A percentile compares a stretch with the other conserved stretches of the same genome.
phyloP scores from a whole-genome alignment of 1,140 invertebrate species.

The Panulirus ornatus region DNA sequence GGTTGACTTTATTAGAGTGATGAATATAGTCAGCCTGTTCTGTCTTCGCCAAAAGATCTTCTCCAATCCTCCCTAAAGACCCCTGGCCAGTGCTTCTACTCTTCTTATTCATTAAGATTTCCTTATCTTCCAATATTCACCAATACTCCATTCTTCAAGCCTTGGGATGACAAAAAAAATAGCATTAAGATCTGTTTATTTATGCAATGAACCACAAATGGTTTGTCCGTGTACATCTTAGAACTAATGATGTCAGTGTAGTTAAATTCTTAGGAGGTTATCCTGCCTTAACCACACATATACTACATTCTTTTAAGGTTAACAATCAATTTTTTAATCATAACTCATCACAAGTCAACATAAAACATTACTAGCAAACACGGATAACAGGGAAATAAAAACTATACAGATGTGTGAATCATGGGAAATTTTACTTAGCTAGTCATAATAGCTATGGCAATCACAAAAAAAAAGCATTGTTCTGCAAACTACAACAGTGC shows the following conservation, averaged over 20 bases:
- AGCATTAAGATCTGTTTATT: conserved; percentile 26
- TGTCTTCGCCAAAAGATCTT: conserved; percentile 15
- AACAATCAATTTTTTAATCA: not conserved
- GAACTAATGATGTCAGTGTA: not conserved
- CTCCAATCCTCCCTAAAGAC: conserved; percentile 22
- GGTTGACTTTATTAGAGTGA: not conserved
- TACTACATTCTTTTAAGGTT: too few species aligned
- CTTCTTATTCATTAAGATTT: conserved; percentile 33
- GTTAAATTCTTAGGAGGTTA: too few species aligned
- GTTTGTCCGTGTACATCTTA: not conserved
- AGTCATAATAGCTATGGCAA: not conserved
- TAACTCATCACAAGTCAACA: not conserved
- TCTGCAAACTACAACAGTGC: not conserved
- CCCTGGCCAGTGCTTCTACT: conserved; percentile 35
- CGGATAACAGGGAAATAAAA: not conserved
- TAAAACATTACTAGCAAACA: not conserved
- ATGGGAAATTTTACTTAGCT: not conserved
- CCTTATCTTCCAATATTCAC: conserved; percentile 44
- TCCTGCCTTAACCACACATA: too few species aligned
- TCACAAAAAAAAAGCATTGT: not conserved
- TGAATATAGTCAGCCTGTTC: conserved; percentile 27
- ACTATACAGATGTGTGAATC: not conserved
- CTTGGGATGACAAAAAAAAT: conserved; percentile 50
- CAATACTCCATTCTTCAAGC: conserved; percentile 46
- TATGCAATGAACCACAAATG: conserved; percentile 17